Evolutionary conservation across 2,113 vertebrate genomes (phyloP).

Genomic region (Neolamprologus ventralis): DNA sequence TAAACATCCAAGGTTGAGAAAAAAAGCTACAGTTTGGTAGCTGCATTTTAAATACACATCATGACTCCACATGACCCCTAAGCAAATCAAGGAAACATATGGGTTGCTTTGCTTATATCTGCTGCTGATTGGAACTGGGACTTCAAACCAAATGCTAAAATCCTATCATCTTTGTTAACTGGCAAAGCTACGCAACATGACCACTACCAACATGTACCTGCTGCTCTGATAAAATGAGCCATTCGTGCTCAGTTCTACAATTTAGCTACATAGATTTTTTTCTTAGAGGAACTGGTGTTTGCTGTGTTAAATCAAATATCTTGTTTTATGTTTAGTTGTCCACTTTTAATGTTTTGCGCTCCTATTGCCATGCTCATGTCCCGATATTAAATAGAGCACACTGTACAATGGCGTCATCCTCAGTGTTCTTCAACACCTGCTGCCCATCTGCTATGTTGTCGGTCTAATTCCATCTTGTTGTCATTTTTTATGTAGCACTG

Average conservation of each 20-base stretch:
- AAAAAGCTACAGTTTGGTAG: neutral
- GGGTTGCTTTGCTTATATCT: neutral
- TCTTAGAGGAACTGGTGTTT: neutral
- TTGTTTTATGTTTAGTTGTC: neutral
- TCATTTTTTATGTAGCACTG: neutral
- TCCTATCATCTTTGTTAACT: neutral
- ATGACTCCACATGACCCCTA: neutral
- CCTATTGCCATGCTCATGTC: neutral
- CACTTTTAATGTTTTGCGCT: neutral
- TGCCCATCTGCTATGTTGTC: neutral
- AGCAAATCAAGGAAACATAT: neutral
- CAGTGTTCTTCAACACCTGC: neutral
- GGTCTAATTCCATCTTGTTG: neutral
- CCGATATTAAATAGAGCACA: neutral
- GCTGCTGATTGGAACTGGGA: neutral
- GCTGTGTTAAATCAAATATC: slow-evolving; percentile 11
- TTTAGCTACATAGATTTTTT: neutral
- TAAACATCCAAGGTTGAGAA: neutral
- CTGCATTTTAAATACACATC: neutral
- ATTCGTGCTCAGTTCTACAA: neutral
- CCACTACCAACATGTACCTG: neutral
- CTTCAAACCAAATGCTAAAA: neutral
- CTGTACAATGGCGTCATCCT: neutral
- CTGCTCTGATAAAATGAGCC: slow-evolving; percentile 24
- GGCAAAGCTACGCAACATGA: slow-evolving; percentile 26